Percentiles rank a stretch among this genome's conserved stretches.
Conservation (phyloP, 2,888 invertebrate species). For the Calameuta idolon region DNA sequence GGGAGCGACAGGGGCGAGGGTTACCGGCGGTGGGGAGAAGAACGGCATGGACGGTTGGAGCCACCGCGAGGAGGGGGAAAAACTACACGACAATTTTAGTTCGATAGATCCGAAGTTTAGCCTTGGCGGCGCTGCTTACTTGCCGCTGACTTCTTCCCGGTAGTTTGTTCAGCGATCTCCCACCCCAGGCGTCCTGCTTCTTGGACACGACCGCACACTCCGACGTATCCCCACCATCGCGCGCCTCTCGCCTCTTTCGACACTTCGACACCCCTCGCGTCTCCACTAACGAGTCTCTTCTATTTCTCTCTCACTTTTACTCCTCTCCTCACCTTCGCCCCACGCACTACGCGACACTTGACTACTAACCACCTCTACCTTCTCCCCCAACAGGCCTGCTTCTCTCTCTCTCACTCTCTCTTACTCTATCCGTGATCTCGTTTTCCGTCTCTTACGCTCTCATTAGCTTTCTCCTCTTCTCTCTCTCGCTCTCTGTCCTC, state of each 20-base stretch:
- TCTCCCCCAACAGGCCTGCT: not conserved
- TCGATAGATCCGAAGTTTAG: constrained; percentile 65
- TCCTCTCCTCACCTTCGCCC: constrained; percentile 17
- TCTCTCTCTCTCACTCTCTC: constrained; percentile 24
- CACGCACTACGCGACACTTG: constrained; percentile 50
- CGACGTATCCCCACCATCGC: constrained; percentile 66
- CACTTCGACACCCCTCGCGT: constrained; percentile 62
- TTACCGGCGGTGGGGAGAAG: constrained; percentile 26
- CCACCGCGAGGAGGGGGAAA: constrained; percentile 41
- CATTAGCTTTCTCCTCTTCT: constrained; percentile 9
- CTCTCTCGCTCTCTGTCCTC: not conserved
- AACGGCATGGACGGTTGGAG: constrained; percentile 31
- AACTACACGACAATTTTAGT: constrained; percentile 66
- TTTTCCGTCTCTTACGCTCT: constrained; percentile 11
- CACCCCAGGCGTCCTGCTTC: constrained; percentile 66
- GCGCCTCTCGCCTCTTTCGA: constrained; percentile 52
- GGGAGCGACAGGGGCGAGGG: constrained; percentile 17
- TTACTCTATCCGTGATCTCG: constrained; percentile 12
- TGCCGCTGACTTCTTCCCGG: constrained; percentile 65
- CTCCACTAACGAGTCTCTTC: constrained; percentile 47
- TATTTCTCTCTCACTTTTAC: not conserved
- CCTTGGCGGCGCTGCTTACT: constrained; percentile 64
- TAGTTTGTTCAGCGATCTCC: constrained; percentile 59
- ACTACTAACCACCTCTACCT: constrained; percentile 34
- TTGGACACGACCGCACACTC: constrained; percentile 63